phyloP scores from a whole-genome alignment of 2,113 vertebrate genomes.

The Jaculus jaculus region DNA sequence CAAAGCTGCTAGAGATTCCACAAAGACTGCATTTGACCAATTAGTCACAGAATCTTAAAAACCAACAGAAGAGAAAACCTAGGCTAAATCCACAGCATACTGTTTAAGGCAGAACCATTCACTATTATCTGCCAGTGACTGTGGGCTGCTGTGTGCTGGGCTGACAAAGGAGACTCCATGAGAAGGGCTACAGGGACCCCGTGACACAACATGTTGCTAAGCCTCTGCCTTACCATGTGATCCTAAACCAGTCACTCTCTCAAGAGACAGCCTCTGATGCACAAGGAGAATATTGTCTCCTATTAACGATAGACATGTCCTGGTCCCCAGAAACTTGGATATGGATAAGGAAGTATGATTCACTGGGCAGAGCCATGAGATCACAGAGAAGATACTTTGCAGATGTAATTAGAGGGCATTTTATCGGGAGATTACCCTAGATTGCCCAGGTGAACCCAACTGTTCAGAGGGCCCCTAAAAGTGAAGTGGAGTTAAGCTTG shows the following conservation, averaged over 20 bases:
- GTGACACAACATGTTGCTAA: neutral
- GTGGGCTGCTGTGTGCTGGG: neutral
- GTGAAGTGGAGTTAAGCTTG: neutral
- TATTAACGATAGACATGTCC: neutral
- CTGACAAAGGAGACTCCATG: neutral
- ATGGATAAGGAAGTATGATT: constrained; percentile 17
- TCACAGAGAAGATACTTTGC: neutral
- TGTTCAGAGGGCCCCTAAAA: neutral
- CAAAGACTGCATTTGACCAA: constrained; percentile 1
- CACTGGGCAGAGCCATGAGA: neutral
- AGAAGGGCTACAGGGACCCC: neutral
- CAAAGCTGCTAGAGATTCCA: constrained; percentile 42
- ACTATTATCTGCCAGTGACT: constrained; percentile 1
- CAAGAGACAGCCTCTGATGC: neutral
- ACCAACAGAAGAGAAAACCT: constrained; percentile 17
- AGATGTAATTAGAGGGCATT: neutral
- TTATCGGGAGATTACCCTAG: neutral
- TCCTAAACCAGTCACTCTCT: neutral
- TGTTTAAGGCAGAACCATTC: constrained; percentile 3
- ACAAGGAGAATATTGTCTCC: neutral
- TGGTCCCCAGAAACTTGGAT: neutral
- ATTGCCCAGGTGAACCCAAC: neutral
- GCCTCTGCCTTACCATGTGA: neutral
- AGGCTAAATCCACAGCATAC: constrained; percentile 51
- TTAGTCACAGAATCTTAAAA: constrained; percentile 48